Evolutionary conservation across 2,888 invertebrate species (phyloP).

Genomic region (Noctua pronuba): DNA sequence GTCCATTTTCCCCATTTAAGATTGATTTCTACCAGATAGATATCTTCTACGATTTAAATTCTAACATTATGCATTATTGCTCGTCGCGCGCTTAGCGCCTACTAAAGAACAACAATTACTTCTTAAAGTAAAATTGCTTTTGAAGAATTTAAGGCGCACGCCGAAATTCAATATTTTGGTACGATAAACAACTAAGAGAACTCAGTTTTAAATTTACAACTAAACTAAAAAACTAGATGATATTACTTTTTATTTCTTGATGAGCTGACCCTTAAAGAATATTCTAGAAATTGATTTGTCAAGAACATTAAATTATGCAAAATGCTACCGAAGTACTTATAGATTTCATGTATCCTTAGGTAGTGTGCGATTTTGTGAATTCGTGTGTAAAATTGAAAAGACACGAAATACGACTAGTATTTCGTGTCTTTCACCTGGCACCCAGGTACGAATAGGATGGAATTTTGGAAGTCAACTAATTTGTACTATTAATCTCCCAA

Average conservation of each 20-base stretch:
- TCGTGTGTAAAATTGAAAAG: background rate
- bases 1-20: background rate
- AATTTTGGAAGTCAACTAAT: background rate
- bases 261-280: background rate
- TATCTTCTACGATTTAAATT: conserved; percentile 3
- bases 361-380: background rate
- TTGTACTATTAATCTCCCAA: background rate
- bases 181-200: conserved; percentile 16
- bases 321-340: background rate
- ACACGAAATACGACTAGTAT: too few species aligned
- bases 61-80: background rate
- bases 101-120: conserved; percentile 59
- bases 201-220: conserved; percentile 2
- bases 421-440: too few species aligned
- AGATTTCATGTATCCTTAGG: background rate
- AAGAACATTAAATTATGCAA: background rate
- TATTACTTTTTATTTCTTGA: background rate
- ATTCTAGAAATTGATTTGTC: background rate
- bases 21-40: background rate
- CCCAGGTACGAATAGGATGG: background rate
- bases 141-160: conserved; percentile 65
- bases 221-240: background rate
- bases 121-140: conserved; percentile 67
- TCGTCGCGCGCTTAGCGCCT: conserved; percentile 42
- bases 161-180: conserved; percentile 24